phyloP scores from a whole-genome alignment of 2,113 vertebrate species.

The Otus sunia region DNA sequence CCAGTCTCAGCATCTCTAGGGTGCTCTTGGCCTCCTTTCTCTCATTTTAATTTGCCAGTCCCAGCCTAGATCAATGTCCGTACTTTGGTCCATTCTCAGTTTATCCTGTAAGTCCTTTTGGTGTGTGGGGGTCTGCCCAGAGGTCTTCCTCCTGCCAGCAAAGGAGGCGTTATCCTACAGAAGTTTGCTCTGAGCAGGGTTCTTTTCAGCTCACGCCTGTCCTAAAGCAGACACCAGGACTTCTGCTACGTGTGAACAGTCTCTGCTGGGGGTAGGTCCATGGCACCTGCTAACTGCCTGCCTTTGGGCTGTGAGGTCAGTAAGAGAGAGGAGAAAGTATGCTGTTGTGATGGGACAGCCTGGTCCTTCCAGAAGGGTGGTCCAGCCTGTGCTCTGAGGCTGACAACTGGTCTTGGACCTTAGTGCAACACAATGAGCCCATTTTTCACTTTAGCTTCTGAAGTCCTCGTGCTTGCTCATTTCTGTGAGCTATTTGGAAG shows the following conservation, averaged over 20 bases:
- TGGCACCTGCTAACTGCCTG: not conserved
- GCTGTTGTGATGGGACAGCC: not conserved
- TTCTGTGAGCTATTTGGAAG: not conserved
- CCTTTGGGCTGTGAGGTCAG: not conserved
- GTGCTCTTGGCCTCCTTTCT: conserved; percentile 16
- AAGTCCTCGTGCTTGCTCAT: not conserved
- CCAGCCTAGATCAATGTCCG: not conserved
- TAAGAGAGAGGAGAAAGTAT: not conserved
- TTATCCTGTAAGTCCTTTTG: not conserved
- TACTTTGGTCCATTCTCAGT: not conserved
- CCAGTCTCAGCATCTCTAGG: not conserved
- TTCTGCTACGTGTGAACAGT: not conserved
- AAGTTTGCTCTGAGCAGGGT: not conserved
- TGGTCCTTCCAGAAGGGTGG: not conserved
- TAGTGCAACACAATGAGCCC: fast-evolving
- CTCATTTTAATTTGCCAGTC: not conserved
- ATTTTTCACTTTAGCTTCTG: not conserved
- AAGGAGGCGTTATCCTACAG: not conserved
- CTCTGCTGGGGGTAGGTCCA: not conserved
- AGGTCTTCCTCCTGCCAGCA: not conserved
- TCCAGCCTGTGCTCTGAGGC: not conserved
- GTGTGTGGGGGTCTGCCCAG: fast-evolving
- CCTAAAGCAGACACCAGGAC: not conserved
- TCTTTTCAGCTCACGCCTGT: not conserved
- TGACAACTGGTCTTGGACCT: not conserved